Base-by-base conservation (phyloP, 2,888 invertebrate genomes). In the Sarcophaga variegata region DNA sequence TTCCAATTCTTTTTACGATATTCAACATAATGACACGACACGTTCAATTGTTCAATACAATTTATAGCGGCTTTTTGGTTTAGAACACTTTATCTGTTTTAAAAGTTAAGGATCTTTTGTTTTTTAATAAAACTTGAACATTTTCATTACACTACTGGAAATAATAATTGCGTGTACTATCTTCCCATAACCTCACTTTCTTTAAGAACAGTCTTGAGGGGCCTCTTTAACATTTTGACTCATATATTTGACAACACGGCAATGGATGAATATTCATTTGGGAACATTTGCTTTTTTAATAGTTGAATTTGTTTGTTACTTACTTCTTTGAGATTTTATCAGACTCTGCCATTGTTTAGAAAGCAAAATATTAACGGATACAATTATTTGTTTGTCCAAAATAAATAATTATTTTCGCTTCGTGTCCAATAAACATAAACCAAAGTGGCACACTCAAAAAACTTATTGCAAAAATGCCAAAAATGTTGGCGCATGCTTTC, bases 291-390 rank as follows among this genome's bases (percentile, higher is more conserved):
- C 5, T 14, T 20, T 47, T 72, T 69, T 3, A 11, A 11, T 60
- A 12, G 3, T 22, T 49, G 49, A 59, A 6, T 60, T 59, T 37
- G 14, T 45, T n/a, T 17, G 20, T 45, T 69, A 90, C 93, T 93
- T 90, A 93, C 93, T 93, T 93, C 89, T 93, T 93, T 37, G 93
- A 93, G 62, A 93, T 81, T 90, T 92, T 92, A 88, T 90, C 91
- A 83, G 90, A 89, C 89, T 90, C 90, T 85, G 90, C 89, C 93
- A 93, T 93, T 81, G 75, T 83, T 79, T 85, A 85, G 14, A 22
- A 76, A 62, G 63, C 47, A 62, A 25, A 14, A 37, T 25, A 22
- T 77, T 60, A 70, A 2, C 2, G 12, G 37, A 20, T 71, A 22
- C 49, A 62, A 22, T 22, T 59, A 62, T 27, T 69, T 66, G 27